Evolutionary conservation across 2,888 invertebrate species (phyloP).

Genomic region (Cheilosia scutellata): DNA sequence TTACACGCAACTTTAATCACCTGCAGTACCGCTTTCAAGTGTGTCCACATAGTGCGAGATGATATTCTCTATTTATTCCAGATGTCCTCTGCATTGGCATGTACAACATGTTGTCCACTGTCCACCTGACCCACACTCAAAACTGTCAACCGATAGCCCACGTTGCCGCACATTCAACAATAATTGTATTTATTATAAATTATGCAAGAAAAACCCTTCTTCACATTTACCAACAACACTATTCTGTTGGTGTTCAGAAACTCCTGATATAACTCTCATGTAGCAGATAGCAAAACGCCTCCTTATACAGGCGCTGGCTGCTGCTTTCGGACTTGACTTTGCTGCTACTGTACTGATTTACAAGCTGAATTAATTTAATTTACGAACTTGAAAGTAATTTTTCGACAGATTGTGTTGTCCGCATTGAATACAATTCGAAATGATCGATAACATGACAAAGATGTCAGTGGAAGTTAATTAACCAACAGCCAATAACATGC

Average conservation of each 20-base stretch:
- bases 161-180: slow-evolving; percentile 45
- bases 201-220: slow-evolving; percentile 41
- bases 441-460: slow-evolving; percentile 70
- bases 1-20: slow-evolving; percentile 38
- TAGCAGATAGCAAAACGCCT: slow-evolving; percentile 47
- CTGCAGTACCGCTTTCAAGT: slow-evolving; percentile 3
- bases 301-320: not conserved
- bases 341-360: slow-evolving; percentile 53
- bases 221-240: slow-evolving; percentile 1
- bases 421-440: slow-evolving; percentile 64
- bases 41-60: not conserved
- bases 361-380: slow-evolving; percentile 63
- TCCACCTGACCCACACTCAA: slow-evolving; percentile 33
- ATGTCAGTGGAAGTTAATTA: slow-evolving; percentile 62
- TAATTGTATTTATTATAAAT: slow-evolving; percentile 54
- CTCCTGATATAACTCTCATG: slow-evolving; percentile 8
- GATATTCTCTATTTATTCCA: not conserved
- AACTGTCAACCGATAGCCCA: slow-evolving; percentile 40
- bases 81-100: slow-evolving; percentile 39
- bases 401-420: slow-evolving; percentile 72
- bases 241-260: slow-evolving; percentile 25
- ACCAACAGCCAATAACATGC: slow-evolving; percentile 30
- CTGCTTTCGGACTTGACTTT: not conserved
- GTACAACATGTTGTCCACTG: slow-evolving; percentile 13
- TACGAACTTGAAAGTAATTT: slow-evolving; percentile 70